Evolutionary conservation across 2,797 vertebrate genomes (phyloP).

Genomic region (Neostethus bicornis): DNA sequence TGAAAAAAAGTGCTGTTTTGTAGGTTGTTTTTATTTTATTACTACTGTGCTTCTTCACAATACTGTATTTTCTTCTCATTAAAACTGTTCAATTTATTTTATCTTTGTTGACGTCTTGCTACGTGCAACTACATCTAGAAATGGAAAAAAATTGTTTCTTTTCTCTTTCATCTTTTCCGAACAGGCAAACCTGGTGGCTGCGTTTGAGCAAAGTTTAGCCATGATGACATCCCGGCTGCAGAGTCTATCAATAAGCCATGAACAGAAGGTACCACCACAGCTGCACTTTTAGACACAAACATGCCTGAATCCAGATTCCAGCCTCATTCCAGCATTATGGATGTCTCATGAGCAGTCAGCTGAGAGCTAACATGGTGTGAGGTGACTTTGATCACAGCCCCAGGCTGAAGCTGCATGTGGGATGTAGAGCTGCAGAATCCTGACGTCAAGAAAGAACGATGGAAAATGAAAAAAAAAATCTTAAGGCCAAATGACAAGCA

Average conservation of each 20-base stretch:
- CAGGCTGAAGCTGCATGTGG: constrained; percentile 43
- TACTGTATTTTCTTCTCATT: background rate
- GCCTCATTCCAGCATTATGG: constrained; percentile 28
- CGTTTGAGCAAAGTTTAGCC: constrained; percentile 95
- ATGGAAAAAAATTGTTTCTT: background rate
- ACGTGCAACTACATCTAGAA: background rate
- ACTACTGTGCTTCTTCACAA: constrained; percentile 5
- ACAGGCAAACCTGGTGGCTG: constrained; percentile 94
- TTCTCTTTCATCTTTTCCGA: constrained; percentile 33
- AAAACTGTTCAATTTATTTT: background rate
- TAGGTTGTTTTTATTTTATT: background rate
- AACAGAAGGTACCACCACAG: constrained; percentile 87
- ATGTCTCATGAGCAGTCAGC: constrained; percentile 9
- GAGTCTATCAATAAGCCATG: constrained; percentile 87
- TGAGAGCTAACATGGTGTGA: constrained; percentile 12
- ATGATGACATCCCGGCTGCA: constrained; percentile 94
- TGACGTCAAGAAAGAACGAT: constrained; percentile 14
- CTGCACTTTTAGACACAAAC: constrained; percentile 24
- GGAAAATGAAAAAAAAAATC: constrained; percentile 21
- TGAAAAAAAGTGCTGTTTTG: constrained; percentile 7
- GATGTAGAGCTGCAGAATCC: constrained; percentile 33
- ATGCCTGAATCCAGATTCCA: constrained; percentile 29
- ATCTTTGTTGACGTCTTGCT: background rate
- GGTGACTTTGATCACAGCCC: constrained; percentile 58
- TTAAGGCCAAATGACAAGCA: constrained; percentile 17